Evolutionary conservation across 30 jellyfish, hydroid and myxozoan genomes (phyloP).

Genomic region (Pelagia noctiluca): DNA sequence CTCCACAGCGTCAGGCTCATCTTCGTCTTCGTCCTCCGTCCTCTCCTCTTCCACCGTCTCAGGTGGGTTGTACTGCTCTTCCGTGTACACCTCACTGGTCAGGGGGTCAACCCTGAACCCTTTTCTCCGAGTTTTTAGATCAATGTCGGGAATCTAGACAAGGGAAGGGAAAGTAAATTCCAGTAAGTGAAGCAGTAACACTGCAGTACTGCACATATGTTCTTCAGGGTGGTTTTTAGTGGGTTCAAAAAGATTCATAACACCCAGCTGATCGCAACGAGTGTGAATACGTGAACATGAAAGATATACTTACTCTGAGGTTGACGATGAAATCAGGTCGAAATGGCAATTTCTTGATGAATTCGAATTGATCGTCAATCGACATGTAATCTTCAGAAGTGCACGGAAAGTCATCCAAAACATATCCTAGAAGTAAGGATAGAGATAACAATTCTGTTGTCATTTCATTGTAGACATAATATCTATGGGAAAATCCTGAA

Average conservation of each 20-base stretch:
- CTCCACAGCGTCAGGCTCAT: slow-evolving; percentile 49
- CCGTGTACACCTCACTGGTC: slow-evolving; percentile 76
- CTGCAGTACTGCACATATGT: too few relatives aligned
- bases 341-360: slow-evolving; percentile 62
- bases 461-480: too few relatives aligned
- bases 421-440: slow-evolving; percentile 62
- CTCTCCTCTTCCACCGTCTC: slow-evolving; percentile 25
- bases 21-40: slow-evolving; percentile 69
- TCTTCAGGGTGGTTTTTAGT: neutral
- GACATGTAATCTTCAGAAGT: slow-evolving; percentile 56
- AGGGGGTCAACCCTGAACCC: slow-evolving; percentile 88
- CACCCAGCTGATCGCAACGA: too few relatives aligned
- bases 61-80: slow-evolving; percentile 59
- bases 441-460: neutral
- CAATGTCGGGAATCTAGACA: slow-evolving; percentile 84
- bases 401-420: slow-evolving; percentile 88
- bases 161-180: too few relatives aligned
- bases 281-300: too few relatives aligned
- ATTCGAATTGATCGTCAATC: slow-evolving; percentile 73
- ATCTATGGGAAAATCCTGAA: too few relatives aligned
- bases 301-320: slow-evolving; percentile 79
- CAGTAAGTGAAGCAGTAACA: too few relatives aligned
- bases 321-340: slow-evolving; percentile 89
- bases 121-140: slow-evolving; percentile 52
- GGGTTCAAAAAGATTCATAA: neutral